Conservation (phyloP, 2,888 invertebrate genomes). For the Heliconius erato region DNA sequence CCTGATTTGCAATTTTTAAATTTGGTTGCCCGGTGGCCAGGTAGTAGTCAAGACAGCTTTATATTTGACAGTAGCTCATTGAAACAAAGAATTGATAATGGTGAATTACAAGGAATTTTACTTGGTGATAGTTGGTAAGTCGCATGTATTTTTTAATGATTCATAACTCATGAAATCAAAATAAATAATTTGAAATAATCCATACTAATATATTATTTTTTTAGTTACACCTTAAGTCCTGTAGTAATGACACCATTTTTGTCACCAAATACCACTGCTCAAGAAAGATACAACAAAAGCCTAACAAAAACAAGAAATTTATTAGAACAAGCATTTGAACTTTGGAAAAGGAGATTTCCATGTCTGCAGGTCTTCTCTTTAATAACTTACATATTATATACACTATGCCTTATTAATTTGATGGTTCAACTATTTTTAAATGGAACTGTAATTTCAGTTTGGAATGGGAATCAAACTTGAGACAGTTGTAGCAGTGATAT, state of each 20-base stretch:
- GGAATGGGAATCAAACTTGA: conserved; percentile 41
- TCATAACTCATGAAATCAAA: not conserved
- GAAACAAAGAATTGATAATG: conserved; percentile 22
- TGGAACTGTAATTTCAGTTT: conserved; percentile 21
- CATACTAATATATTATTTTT: not conserved
- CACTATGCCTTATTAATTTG: not conserved
- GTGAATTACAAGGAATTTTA: conserved; percentile 14
- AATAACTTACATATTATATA: not conserved
- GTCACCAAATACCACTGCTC: conserved; percentile 38
- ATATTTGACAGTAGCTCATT: conserved; percentile 18
- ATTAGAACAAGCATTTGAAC: conserved; percentile 51
- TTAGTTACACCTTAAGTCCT: conserved; percentile 10
- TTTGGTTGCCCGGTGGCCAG: conserved; percentile 54
- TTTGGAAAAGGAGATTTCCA: conserved; percentile 53
- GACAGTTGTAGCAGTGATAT: conserved; percentile 41
- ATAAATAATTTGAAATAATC: not conserved
- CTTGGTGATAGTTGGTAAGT: conserved; percentile 11
- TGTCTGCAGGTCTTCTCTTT: conserved; percentile 29
- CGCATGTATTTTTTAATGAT: not conserved
- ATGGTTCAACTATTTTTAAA: not conserved
- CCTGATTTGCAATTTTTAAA: conserved; percentile 54
- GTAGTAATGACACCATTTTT: conserved; percentile 46
- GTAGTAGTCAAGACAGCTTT: conserved; percentile 49
- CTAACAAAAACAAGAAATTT: conserved; percentile 51
- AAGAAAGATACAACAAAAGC: conserved; percentile 49